Conservation (phyloP, 2,113 vertebrate species). For the human (Homo sapiens) region DNA sequence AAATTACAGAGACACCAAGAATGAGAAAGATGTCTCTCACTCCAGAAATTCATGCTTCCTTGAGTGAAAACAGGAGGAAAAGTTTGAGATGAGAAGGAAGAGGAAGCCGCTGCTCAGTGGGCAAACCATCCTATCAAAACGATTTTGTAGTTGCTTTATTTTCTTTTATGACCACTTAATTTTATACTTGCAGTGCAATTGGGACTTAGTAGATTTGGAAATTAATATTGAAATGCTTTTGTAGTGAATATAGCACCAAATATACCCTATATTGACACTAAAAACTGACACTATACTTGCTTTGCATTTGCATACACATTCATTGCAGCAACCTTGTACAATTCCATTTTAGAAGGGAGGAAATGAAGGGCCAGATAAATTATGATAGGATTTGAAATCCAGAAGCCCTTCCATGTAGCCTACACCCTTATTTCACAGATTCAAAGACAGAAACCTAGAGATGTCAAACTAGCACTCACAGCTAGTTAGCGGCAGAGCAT, state of each 20-base stretch:
- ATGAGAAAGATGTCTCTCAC: neutral
- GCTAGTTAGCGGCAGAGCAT: neutral
- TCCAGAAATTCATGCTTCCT: neutral
- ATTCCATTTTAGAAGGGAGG: neutral
- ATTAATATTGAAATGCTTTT: neutral
- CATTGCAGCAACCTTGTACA: neutral
- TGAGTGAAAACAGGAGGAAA: neutral
- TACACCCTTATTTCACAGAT: neutral
- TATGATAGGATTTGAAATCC: neutral
- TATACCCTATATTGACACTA: neutral
- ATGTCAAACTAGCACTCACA: neutral
- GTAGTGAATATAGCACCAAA: neutral
- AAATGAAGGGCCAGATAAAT: neutral
- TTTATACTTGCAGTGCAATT: neutral
- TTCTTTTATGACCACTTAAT: neutral
- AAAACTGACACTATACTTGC: neutral
- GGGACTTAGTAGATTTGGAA: neutral
- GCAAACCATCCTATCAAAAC: neutral
- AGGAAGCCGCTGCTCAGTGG: neutral
- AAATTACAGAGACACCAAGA: neutral
- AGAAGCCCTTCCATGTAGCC: neutral
- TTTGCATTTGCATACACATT: neutral
- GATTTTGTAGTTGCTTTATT: neutral
- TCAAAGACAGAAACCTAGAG: neutral
- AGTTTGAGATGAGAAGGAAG: neutral